A percentile compares a stretch with the other conserved stretches of the same genome.
Conservation (phyloP, 2,888 invertebrate species). For the Hybos culiciformis region DNA sequence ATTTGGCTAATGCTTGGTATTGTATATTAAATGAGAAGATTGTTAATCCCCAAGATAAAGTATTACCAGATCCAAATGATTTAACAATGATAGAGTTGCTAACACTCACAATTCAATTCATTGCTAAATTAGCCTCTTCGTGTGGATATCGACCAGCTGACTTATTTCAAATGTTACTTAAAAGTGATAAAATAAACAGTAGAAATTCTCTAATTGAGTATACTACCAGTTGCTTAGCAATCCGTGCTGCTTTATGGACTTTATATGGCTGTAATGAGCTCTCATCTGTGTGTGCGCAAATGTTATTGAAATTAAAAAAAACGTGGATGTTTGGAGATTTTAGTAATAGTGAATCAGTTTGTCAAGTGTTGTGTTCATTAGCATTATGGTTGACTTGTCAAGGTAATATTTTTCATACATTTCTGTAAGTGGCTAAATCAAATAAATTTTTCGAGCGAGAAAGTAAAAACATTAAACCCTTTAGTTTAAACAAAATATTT, state of each 20-base stretch:
- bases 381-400: slow-evolving; percentile 38
- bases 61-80: slow-evolving; percentile 53
- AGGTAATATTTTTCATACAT: slow-evolving; percentile 7
- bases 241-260: slow-evolving; percentile 76
- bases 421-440: not conserved
- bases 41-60: slow-evolving; percentile 51
- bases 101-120: slow-evolving; percentile 59
- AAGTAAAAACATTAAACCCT: too few relatives aligned
- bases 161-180: slow-evolving; percentile 56
- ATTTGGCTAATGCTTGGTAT: slow-evolving; percentile 75
- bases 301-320: slow-evolving; percentile 63
- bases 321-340: slow-evolving; percentile 36
- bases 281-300: slow-evolving; percentile 65
- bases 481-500: too few relatives aligned
- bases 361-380: slow-evolving; percentile 54
- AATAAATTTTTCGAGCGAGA: not conserved
- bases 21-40: slow-evolving; percentile 42
- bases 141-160: slow-evolving; percentile 30
- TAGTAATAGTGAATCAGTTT: slow-evolving; percentile 53
- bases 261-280: slow-evolving; percentile 79
- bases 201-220: slow-evolving; percentile 71
- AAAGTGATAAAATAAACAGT: slow-evolving; percentile 75
- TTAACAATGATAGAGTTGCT: slow-evolving; percentile 55
- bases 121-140: slow-evolving; percentile 58
- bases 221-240: slow-evolving; percentile 63